Base-by-base conservation (phyloP, 2,797 vertebrate genomes). In the Coilia nasus region DNA sequence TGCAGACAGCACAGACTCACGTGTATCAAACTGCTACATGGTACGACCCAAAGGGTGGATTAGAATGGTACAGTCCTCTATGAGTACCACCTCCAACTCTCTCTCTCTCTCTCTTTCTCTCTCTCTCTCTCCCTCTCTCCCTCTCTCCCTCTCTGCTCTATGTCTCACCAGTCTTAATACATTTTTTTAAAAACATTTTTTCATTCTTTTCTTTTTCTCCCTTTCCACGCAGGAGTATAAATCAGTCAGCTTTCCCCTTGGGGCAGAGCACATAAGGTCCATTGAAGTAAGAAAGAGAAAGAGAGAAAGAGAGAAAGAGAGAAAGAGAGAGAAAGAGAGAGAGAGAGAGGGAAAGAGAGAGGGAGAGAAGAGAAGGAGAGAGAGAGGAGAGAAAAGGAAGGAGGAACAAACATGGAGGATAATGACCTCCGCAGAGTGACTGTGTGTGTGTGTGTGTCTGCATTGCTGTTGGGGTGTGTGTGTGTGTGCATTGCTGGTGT, bases 391-490 rank as follows among this genome's bases (percentile, higher is more conserved):
- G 25, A 23, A 64, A 11, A 5, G n/a, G 11, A 31, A 28, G 23
- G 25, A 28, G 28, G 14, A 64, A 25, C 9, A 75, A 75, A 41
- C 14, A 19, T 75, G 67, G 31, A 17, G 67, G 67, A 75, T 75
- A 75, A 35, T 75, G 67, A 75, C 67, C 31, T 75, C 67, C 67
- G 28, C 67, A 31, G 31, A 75, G 31, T 75, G 67, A 75, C 25
- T 19, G 28, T 75, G 81, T 78, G 81, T 46, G 47, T 35, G 56
- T 81, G 31, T 83, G 85, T 64, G 81, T 67, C 56, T 67, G 80
- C 28, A 41, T 82, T n/a, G n/a, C 60, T 54, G 50, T 54, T n/a
- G n/a, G n/a, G n/a, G 50, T 54, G 9, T 54, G 50, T 54, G 50
- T 54, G 50, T 54, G 2, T 47, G 4, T 47, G 46, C 46, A 47